These are phyloP conservation scores for Rotaria socialis DNA, from an alignment of 2,888 invertebrate species.

Conservation along the genomic window DNA sequence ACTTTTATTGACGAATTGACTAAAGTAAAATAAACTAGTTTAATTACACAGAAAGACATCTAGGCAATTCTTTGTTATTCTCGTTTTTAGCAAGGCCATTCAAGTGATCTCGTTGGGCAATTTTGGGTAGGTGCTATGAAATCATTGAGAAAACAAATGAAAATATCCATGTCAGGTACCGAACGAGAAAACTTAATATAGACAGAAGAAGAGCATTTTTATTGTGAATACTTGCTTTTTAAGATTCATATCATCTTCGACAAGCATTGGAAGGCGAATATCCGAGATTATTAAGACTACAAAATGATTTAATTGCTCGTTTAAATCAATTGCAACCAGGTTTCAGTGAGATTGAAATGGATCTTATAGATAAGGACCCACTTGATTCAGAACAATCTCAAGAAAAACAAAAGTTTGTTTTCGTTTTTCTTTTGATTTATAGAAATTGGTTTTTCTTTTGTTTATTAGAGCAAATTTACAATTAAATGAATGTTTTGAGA, in stretches of 20 bases:
- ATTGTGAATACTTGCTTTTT: slow-evolving; percentile 45
- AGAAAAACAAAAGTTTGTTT: not conserved
- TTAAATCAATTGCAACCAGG: slow-evolving; percentile 62
- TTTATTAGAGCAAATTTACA: slow-evolving; percentile 59
- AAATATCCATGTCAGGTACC: not conserved
- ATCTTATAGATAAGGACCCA: slow-evolving; percentile 6
- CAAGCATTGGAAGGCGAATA: slow-evolving; percentile 82
- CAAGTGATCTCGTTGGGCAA: slow-evolving; percentile 31
- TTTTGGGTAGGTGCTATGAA: slow-evolving; percentile 1
- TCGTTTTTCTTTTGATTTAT: not conserved
- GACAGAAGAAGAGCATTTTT: slow-evolving; percentile 46
- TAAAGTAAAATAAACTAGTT: slow-evolving; percentile 48
- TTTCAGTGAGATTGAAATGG: slow-evolving; percentile 30
- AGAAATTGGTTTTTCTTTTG: not conserved
- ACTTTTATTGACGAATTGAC: slow-evolving; percentile 61
- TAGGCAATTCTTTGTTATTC: not conserved
- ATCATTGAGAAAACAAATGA: not conserved
- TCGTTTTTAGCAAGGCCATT: slow-evolving; percentile 53
- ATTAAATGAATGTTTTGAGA: slow-evolving; percentile 62
- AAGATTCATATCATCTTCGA: slow-evolving; percentile 65
- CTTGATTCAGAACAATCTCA: slow-evolving; percentile 23
- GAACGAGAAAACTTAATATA: not conserved
- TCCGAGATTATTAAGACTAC: slow-evolving; percentile 76
- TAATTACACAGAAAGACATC: no score
- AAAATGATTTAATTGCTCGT: slow-evolving; percentile 71